Conservation (phyloP, 2,888 invertebrate genomes). For the Idaea dimidiata region DNA sequence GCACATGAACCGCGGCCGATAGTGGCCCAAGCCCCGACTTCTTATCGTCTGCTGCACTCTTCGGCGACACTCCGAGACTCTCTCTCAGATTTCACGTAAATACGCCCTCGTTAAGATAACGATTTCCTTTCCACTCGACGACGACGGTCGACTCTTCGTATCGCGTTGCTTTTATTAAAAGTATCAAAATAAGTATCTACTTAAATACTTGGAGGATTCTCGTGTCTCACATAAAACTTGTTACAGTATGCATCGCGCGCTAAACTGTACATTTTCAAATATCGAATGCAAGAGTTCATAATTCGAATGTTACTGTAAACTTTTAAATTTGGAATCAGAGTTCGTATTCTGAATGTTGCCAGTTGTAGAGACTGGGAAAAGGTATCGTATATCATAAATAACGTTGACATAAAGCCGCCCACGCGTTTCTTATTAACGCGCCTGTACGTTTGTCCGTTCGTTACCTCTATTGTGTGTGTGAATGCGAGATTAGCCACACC, state of each 20-base stretch:
- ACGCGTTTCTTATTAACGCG: slow-evolving; percentile 77
- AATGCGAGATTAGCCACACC: slow-evolving; percentile 77
- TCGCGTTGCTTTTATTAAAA: slow-evolving; percentile 66
- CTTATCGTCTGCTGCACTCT: slow-evolving; percentile 70
- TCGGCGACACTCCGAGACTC: slow-evolving; percentile 60
- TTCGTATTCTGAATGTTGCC: slow-evolving; percentile 39
- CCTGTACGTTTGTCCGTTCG: slow-evolving; percentile 77
- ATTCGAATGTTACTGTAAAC: slow-evolving; percentile 3
- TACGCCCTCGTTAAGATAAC: slow-evolving; percentile 75
- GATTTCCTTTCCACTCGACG: slow-evolving; percentile 74
- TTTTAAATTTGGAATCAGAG: slow-evolving; percentile 22
- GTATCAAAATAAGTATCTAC: slow-evolving; percentile 57
- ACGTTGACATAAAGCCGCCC: slow-evolving; percentile 77
- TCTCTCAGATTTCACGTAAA: slow-evolving; percentile 76
- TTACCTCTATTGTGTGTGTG: slow-evolving; percentile 75
- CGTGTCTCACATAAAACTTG: slow-evolving; percentile 56
- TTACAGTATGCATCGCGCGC: slow-evolving; percentile 13
- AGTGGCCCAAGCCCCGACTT: slow-evolving; percentile 47
- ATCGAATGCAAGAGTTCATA: slow-evolving; percentile 17
- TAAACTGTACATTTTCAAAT: slow-evolving; percentile 17
- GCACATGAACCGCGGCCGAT: slow-evolving; percentile 68
- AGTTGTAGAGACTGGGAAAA: slow-evolving; percentile 55
- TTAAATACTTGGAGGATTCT: slow-evolving; percentile 56
- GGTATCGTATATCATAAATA: slow-evolving; percentile 71
- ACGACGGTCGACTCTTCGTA: slow-evolving; percentile 41